Evolutionary conservation across 2,113 vertebrate genomes (phyloP), one percentile per base, ranked within the genome.

Genomic region (Xenopus borealis): DNA sequence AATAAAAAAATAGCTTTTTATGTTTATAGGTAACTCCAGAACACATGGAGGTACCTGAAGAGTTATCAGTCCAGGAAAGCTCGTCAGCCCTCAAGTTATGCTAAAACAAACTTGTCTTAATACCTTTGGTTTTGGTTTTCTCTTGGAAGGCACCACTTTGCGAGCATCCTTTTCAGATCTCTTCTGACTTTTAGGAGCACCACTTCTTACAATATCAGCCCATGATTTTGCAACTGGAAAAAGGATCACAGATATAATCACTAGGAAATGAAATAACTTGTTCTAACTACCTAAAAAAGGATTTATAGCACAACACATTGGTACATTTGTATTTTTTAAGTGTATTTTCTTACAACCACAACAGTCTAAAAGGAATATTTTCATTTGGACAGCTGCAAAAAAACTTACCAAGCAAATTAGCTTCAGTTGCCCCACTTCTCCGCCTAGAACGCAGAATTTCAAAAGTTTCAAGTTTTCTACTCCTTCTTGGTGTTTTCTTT

Each of bases 201-300:
- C 94, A 72, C 86, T 83, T 85, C 92, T 95, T 57, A 97, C 95
- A 69, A 93, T 86, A 40, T 95, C 88, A 30, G 92, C 93, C 90
- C 90, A 96, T 53, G 92, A 91, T 69, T 74, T 88, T 45, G 80
- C 62, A 71, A 89, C 94, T 95, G 17, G 50, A 81, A 82, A 69
- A n/a, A 3, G 33, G 8, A 4, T 9, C 5, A 40, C 33, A 40
- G 7, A 40, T 40, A 40, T 27, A 27, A 27, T 3, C 23, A 27
- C 23, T 27, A 3, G 23, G 23, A 27, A 27, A 2, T 27, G 23
- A 27, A 2, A 27, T 27, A 27, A 1, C 23, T 2, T 27, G 23
- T 27, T 27, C 1, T 1, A 27, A 27, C 23, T 27, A 27, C 23
- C 33, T 40, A 6, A 40, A 40, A 40, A 40, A 4, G 33, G 33